phyloP scores from a whole-genome alignment of 2,797 vertebrate species.

The Acipenser oxyrinchus region DNA sequence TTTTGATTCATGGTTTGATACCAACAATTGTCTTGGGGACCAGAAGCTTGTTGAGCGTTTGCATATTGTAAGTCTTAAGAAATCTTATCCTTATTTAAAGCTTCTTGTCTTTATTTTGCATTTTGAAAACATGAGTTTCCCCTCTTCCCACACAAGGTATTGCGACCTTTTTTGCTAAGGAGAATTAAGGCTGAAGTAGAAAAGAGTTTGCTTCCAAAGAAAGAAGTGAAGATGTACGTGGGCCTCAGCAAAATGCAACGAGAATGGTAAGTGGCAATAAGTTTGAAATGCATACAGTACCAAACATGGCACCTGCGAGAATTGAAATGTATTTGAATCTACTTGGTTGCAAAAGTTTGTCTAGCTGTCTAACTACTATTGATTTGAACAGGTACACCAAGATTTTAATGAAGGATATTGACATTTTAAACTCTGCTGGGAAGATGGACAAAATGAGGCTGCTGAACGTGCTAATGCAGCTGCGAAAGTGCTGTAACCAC shows the following conservation, averaged over 20 bases:
- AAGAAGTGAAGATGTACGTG: conserved; percentile 96
- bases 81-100: not conserved
- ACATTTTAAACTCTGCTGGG: conserved; percentile 94
- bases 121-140: too few species aligned
- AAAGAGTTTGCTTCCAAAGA: conserved; percentile 93
- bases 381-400: conserved; percentile 78
- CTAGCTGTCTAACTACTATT: conserved; percentile 6
- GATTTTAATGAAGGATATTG: conserved; percentile 98
- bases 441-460: conserved; percentile 98
- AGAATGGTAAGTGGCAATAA: conserved; percentile 74
- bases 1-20: conserved; percentile 98
- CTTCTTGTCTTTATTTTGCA: not conserved
- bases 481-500: conserved; percentile 96
- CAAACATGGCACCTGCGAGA: not conserved
- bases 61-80: conserved; percentile 74
- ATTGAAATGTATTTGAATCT: not conserved
- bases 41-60: conserved; percentile 92
- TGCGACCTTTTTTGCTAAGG: conserved; percentile 89
- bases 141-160: conserved; percentile 56
- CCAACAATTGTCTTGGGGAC: conserved; percentile 96
- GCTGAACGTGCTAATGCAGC: conserved; percentile 92
- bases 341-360: not conserved
- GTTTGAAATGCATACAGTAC: too few species aligned
- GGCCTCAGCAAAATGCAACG: conserved; percentile 98
- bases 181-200: conserved; percentile 98